A percentile compares a stretch with the other conserved stretches of the same genome.
phyloP scores from a whole-genome alignment of 2,797 vertebrate species.

The Macropodus opercularis region DNA sequence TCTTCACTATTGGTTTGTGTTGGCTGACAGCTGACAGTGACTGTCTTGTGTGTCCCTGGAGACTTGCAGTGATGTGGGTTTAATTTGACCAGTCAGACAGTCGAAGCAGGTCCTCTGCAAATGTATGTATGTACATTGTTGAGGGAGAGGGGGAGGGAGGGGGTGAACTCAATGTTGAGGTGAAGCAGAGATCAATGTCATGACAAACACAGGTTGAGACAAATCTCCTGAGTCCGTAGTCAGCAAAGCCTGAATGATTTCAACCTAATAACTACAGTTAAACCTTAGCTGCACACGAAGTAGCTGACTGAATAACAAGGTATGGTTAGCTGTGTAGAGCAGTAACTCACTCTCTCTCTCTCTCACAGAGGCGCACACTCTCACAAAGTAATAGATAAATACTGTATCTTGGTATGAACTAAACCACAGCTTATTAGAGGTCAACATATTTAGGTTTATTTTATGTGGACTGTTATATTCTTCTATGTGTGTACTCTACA shows the following conservation, averaged over 20 bases:
- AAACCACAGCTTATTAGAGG: no score
- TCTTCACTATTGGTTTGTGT: neutral
- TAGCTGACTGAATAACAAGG: conserved; percentile 25
- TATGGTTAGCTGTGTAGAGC: conserved; percentile 10
- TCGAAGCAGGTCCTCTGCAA: conserved; percentile 68
- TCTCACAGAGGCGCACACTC: neutral
- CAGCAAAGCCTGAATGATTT: conserved; percentile 68
- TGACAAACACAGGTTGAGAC: conserved; percentile 70
- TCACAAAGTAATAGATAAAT: no score
- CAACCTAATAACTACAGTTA: conserved; percentile 61
- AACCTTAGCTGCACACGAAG: conserved; percentile 31
- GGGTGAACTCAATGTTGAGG: conserved; percentile 62
- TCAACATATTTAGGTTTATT: no score
- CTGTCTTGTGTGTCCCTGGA: conserved; percentile 42
- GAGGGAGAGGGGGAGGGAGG: conserved; percentile 33
- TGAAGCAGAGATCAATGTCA: conserved; percentile 73
- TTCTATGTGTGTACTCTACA: no score
- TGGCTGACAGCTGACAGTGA: conserved; percentile 23
- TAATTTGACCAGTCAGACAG: conserved; percentile 81
- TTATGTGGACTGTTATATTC: no score
- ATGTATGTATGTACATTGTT: conserved; percentile 41
- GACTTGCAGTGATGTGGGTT: conserved; percentile 73
- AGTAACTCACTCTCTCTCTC: neutral
- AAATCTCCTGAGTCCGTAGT: conserved; percentile 51
- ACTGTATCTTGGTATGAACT: no score